A percentile compares a stretch with the other conserved stretches of the same genome.
Evolutionary conservation across 2,888 invertebrate genomes (phyloP).

Genomic region (Caenorhabditis sp.): DNA sequence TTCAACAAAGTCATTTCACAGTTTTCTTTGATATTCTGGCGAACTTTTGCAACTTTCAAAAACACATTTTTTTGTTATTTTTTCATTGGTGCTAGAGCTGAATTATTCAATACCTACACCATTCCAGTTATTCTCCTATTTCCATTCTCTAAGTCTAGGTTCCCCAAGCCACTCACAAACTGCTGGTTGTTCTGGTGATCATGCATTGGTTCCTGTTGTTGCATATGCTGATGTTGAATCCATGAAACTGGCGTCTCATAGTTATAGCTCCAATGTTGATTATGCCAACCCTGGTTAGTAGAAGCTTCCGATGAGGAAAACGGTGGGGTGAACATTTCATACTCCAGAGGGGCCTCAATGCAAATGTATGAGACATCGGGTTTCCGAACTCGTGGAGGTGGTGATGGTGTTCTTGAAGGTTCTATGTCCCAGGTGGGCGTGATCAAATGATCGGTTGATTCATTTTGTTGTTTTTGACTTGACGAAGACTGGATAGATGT

Average conservation of each 20-base stretch:
- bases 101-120: conserved; percentile 41
- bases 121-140: not conserved
- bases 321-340: conserved; percentile 37
- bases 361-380: not conserved
- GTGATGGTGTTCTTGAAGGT: not conserved
- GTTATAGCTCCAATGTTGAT: too few species aligned
- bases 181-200: too few species aligned
- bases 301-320: conserved; percentile 21
- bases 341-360: not conserved
- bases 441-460: too few species aligned
- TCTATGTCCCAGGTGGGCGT: too few species aligned
- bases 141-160: too few species aligned
- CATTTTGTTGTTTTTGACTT: too few species aligned
- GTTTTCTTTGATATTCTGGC: conserved; percentile 29
- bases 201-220: too few species aligned
- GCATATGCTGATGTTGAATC: too few species aligned
- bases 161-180: conserved; percentile 31
- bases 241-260: too few species aligned
- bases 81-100: conserved; percentile 33
- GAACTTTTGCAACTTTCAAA: conserved; percentile 1
- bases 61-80: conserved; percentile 10
- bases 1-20: conserved; percentile 26
- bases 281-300: too few species aligned
- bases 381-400: not conserved
- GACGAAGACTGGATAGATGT: too few species aligned